Conservation (phyloP, 2,797 vertebrate species). For the Xenops minutus region DNA sequence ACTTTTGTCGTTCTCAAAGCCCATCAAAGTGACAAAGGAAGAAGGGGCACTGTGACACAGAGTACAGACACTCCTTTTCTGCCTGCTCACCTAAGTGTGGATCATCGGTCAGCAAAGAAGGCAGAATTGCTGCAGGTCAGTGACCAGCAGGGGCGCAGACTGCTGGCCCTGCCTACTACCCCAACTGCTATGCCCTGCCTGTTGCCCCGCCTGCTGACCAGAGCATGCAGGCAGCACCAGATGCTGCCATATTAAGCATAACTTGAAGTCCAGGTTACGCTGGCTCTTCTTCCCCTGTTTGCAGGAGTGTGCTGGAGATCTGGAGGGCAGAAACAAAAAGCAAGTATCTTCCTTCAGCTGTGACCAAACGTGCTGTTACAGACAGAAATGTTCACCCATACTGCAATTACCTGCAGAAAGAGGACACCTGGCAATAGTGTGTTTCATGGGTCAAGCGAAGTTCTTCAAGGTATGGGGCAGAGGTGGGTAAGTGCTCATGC, state of each 20-base stretch:
- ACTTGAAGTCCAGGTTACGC: rapidly evolving
- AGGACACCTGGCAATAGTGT: background rate
- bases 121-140: background rate
- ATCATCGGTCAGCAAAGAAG: rapidly evolving
- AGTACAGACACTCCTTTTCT: background rate
- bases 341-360: background rate
- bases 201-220: background rate
- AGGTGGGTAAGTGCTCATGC: background rate
- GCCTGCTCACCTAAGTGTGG: background rate
- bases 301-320: background rate
- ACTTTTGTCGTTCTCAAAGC: background rate
- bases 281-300: background rate
- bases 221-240: rapidly evolving
- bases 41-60: background rate
- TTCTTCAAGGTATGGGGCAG: background rate
- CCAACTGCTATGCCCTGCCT: background rate
- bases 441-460: background rate
- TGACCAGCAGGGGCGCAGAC: background rate
- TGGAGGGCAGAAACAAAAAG: background rate
- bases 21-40: background rate
- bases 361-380: background rate
- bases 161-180: background rate
- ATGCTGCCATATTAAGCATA: background rate
- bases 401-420: background rate
- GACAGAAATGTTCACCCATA: background rate